These are phyloP conservation scores for Esperia sulphurella DNA, from an alignment of 2,888 invertebrate genomes.

Conservation along the genomic window DNA sequence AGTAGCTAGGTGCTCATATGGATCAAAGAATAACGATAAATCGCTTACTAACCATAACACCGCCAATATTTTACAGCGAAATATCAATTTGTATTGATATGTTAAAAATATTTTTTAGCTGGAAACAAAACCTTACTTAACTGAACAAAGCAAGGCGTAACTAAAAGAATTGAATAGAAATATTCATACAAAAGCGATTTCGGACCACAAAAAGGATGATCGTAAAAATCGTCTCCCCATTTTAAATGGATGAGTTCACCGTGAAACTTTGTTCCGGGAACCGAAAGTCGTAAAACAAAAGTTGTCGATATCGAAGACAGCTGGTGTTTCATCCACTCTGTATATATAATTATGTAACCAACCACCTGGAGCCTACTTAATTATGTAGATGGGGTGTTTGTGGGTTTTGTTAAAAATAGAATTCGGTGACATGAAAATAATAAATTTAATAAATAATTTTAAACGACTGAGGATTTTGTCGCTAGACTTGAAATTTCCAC, in stretches of 20 bases:
- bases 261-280: constrained; percentile 4
- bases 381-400: constrained; percentile 4
- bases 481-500: no score
- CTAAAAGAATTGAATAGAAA: background rate
- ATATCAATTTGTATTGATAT: no score
- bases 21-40: no score
- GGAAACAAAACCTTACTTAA: no score
- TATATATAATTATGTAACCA: background rate
- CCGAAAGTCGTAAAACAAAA: constrained; percentile 11
- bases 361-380: constrained; percentile 8
- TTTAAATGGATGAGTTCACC: constrained; percentile 9
- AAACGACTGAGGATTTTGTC: background rate
- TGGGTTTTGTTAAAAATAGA: constrained; percentile 1
- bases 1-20: no score
- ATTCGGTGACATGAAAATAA: background rate
- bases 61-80: no score
- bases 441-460: no score
- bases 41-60: no score
- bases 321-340: constrained; percentile 1
- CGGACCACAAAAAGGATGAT: background rate
- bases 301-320: constrained; percentile 10
- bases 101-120: no score
- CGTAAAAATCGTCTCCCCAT: constrained; percentile 6
- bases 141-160: no score
- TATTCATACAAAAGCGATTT: background rate